Evolutionary conservation across 1,140 invertebrate species (phyloP).

Genomic region (Nixonia krombeini): DNA sequence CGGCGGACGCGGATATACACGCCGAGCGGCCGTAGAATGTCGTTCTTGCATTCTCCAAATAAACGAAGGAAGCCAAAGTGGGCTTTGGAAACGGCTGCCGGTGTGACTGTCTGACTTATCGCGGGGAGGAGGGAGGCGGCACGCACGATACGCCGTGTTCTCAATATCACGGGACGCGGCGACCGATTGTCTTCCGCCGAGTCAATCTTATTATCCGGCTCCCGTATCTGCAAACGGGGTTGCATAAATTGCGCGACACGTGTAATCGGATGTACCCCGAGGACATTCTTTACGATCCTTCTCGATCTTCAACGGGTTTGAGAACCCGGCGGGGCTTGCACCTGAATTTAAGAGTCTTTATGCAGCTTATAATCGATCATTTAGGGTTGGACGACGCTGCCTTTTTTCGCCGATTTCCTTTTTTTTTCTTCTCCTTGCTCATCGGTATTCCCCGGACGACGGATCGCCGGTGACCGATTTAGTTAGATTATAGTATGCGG

Average conservation of each 20-base stretch:
- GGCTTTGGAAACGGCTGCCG: conserved; percentile 15
- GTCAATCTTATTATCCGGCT: conserved; percentile 3
- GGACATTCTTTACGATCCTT: background rate
- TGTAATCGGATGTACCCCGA: background rate
- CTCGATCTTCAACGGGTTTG: background rate
- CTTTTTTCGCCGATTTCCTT: too few relatives aligned
- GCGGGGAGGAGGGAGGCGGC: background rate
- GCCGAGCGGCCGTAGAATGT: conserved; percentile 61
- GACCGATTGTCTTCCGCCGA: background rate
- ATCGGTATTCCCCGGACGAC: too few relatives aligned
- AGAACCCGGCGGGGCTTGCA: background rate
- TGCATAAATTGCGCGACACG: conserved; percentile 1
- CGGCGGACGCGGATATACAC: conserved; percentile 58
- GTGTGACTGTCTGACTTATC: too few relatives aligned
- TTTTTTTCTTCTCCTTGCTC: too few relatives aligned
- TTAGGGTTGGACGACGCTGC: too few relatives aligned
- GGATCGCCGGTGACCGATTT: too few relatives aligned
- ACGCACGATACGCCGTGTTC: conserved; percentile 2
- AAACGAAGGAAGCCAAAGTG: conserved; percentile 44
- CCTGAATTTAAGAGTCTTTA: too few relatives aligned
- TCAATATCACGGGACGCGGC: background rate
- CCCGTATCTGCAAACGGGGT: conserved; percentile 2
- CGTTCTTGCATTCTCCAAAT: conserved; percentile 54
- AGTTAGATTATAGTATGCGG: too few relatives aligned
- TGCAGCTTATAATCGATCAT: too few relatives aligned